Percentiles rank a stretch among this genome's conserved stretches.
phyloP scores from a whole-genome alignment of 2,888 invertebrate species.

The Dryobota labecula region DNA sequence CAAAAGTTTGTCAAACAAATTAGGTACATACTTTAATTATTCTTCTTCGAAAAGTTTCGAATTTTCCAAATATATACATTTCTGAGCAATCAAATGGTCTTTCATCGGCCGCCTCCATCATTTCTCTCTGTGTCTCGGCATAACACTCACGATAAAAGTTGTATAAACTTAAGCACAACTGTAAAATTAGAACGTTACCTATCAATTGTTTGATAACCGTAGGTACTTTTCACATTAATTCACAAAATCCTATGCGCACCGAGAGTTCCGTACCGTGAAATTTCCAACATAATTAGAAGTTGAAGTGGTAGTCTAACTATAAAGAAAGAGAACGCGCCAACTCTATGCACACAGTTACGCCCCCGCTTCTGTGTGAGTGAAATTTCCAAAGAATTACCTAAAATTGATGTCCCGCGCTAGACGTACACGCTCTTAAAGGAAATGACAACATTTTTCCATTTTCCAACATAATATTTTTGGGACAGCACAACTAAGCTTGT shows the following conservation, averaged over 20 bases:
- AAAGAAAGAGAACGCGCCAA: too few relatives aligned
- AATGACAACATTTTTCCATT: background rate
- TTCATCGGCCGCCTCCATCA: conserved; percentile 92
- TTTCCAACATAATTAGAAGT: background rate
- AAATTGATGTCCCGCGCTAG: too few relatives aligned
- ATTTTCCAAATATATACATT: conserved; percentile 97
- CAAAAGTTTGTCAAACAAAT: background rate
- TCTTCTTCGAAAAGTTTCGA: conserved; percentile 94
- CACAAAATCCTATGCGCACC: background rate
- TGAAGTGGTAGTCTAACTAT: too few relatives aligned
- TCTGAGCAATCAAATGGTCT: conserved; percentile 95
- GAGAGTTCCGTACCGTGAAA: background rate
- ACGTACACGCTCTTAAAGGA: too few relatives aligned
- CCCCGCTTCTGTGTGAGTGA: too few relatives aligned
- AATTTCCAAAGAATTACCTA: too few relatives aligned
- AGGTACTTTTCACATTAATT: background rate
- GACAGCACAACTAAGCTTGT: background rate
- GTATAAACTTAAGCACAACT: conserved; percentile 85
- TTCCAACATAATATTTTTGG: background rate
- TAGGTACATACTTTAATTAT: conserved; percentile 91
- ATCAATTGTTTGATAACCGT: background rate
- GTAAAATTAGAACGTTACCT: background rate
- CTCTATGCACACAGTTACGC: too few relatives aligned
- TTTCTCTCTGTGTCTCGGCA: conserved; percentile 92
- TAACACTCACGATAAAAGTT: conserved; percentile 87